phyloP scores from a whole-genome alignment of 2,888 invertebrate species.

The Cryptops parisi region DNA sequence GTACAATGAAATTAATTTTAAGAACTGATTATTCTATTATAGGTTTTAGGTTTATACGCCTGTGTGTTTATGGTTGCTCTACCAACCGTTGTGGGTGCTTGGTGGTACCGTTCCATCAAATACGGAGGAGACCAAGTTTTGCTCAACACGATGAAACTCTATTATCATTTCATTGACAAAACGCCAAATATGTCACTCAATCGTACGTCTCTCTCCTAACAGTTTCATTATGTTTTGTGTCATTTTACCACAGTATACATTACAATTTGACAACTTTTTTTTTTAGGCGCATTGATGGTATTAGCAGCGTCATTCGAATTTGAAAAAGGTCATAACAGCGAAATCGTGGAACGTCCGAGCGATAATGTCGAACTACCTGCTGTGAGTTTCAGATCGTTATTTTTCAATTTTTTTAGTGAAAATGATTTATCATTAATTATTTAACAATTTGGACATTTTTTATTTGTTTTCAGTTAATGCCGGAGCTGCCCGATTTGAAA shows the following conservation, averaged over 20 bases:
- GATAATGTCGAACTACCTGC: slow-evolving; percentile 90
- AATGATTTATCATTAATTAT: background rate
- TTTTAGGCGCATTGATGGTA: slow-evolving; percentile 71
- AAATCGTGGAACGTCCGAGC: slow-evolving; percentile 77
- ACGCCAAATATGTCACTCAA: slow-evolving; percentile 91
- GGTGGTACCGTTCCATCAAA: slow-evolving; percentile 98
- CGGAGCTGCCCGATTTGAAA: slow-evolving; percentile 74
- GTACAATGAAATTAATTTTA: too few relatives aligned
- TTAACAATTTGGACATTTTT: slow-evolving; percentile 14
- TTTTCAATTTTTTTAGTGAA: background rate
- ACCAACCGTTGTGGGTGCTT: slow-evolving; percentile 49
- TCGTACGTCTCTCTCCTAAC: too few relatives aligned
- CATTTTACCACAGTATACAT: slow-evolving; percentile 1
- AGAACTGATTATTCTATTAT: background rate
- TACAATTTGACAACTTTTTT: slow-evolving; percentile 7
- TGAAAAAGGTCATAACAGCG: slow-evolving; percentile 82
- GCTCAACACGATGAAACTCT: slow-evolving; percentile 91
- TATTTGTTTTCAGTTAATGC: slow-evolving; percentile 71
- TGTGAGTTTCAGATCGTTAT: too few relatives aligned
- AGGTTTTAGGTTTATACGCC: slow-evolving; percentile 75
- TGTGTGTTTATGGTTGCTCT: slow-evolving; percentile 91
- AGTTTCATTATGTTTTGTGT: too few relatives aligned
- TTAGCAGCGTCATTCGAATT: slow-evolving; percentile 94
- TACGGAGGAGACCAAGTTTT: slow-evolving; percentile 93
- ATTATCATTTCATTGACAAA: slow-evolving; percentile 89